A percentile compares a stretch with the other conserved stretches of the same genome.
These are phyloP conservation scores for Aspiorhynchus laticeps DNA, from an alignment of 2,113 vertebrate genomes.

Conservation along the genomic window DNA sequence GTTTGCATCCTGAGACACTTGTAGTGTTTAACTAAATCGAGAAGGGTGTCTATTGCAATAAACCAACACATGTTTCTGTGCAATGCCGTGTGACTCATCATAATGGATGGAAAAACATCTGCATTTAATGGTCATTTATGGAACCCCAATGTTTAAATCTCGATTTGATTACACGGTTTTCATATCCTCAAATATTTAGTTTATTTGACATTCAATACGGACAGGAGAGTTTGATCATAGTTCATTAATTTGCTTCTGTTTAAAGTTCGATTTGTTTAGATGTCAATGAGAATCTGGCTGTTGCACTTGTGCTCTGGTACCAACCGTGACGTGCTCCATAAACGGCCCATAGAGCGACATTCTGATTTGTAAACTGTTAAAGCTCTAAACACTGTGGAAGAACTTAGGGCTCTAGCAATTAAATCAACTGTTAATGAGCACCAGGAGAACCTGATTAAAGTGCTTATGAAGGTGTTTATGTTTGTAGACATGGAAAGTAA, in stretches of 20 bases:
- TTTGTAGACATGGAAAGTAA: neutral
- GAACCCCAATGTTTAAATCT: slow-evolving; percentile 17
- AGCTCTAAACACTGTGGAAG: slow-evolving; percentile 16
- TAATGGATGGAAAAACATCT: slow-evolving; percentile 49
- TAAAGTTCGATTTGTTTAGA: slow-evolving; percentile 44
- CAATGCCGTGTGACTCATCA: neutral
- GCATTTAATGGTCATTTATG: slow-evolving; percentile 49
- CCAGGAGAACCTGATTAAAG: slow-evolving; percentile 7
- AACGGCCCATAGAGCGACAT: neutral
- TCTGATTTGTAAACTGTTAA: slow-evolving; percentile 24
- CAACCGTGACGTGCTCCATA: slow-evolving; percentile 28
- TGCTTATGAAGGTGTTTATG: slow-evolving; percentile 17
- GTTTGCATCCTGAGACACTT: neutral
- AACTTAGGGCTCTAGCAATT: neutral
- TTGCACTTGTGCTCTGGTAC: slow-evolving; percentile 26
- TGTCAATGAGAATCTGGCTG: slow-evolving; percentile 35
- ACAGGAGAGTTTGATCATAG: neutral
- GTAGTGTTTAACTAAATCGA: neutral
- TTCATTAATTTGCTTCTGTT: slow-evolving; percentile 52
- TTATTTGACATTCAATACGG: slow-evolving; percentile 42
- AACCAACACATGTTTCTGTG: slow-evolving; percentile 36
- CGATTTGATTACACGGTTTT: slow-evolving; percentile 45
- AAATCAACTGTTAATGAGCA: slow-evolving; percentile 17
- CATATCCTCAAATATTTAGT: slow-evolving; percentile 47
- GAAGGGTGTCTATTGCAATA: slow-evolving; percentile 8